Conservation (phyloP, 2,113 vertebrate species). For the Apodemus speciosus region DNA sequence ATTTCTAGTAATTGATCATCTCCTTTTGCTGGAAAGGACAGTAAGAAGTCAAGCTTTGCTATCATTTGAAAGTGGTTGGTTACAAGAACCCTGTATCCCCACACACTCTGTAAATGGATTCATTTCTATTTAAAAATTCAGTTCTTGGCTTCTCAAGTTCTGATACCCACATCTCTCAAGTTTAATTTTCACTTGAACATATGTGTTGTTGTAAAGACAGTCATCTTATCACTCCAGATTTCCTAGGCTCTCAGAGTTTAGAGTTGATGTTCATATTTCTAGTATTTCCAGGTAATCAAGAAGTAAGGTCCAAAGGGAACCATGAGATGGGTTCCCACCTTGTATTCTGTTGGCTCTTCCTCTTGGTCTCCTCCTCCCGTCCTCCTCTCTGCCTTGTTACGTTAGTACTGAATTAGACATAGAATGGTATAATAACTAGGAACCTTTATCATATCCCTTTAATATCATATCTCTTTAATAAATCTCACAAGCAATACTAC, state of each 20-base stretch:
- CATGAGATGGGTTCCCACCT: not conserved
- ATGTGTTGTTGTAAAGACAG: not conserved
- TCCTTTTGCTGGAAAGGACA: not conserved
- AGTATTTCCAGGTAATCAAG: not conserved
- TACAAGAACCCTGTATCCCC: not conserved
- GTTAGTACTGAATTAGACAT: not conserved
- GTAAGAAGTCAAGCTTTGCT: not conserved
- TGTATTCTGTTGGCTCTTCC: not conserved
- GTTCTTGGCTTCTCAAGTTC: not conserved
- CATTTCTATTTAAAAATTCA: not conserved
- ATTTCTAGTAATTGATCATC: not conserved
- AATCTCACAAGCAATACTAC: not conserved
- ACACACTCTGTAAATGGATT: not conserved
- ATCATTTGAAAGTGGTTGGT: not conserved
- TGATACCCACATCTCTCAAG: not conserved
- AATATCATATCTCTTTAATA: slow-evolving; percentile 1
- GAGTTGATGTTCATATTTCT: not conserved
- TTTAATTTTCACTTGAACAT: not conserved
- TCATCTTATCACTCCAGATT: not conserved
- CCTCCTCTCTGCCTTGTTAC: not conserved
- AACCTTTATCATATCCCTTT: not conserved
- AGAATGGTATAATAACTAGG: slow-evolving; percentile 9
- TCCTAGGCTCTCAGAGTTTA: not conserved
- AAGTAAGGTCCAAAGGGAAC: not conserved
- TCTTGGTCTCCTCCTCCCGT: not conserved